Evolutionary conservation across 2,888 invertebrate genomes (phyloP).

Genomic region (Cephus rjabovi): DNA sequence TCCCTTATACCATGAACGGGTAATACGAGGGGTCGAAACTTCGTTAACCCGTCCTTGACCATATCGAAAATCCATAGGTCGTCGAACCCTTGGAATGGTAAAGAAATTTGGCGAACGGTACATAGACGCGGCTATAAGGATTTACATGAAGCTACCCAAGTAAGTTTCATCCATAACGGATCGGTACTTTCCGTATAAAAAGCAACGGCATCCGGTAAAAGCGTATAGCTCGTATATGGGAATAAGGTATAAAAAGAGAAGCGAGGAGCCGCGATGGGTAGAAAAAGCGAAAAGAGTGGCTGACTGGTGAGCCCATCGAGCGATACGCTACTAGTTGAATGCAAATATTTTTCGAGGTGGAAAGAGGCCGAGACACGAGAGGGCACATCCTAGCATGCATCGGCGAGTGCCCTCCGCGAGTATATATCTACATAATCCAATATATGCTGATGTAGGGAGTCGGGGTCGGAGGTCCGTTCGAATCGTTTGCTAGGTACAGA

Average conservation of each 20-base stretch:
- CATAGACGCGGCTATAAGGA: background rate
- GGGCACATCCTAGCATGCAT: background rate
- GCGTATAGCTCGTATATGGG: background rate
- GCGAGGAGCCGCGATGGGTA: conserved; percentile 2
- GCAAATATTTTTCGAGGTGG: conserved; percentile 52
- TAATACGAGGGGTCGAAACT: background rate
- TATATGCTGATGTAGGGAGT: conserved; percentile 44
- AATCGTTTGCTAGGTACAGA: conserved; percentile 49
- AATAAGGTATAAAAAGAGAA: background rate
- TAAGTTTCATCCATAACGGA: background rate
- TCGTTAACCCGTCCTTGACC: background rate
- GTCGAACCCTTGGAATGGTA: background rate
- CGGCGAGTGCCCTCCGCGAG: background rate
- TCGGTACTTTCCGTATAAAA: background rate
- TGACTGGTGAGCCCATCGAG: background rate
- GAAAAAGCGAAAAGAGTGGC: conserved; percentile 2
- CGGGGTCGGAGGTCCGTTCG: conserved; percentile 46
- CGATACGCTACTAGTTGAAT: conserved; percentile 44
- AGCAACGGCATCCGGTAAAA: background rate
- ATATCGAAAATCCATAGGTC: background rate
- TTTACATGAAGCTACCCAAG: background rate
- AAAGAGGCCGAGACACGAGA: conserved; percentile 15
- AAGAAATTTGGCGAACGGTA: background rate
- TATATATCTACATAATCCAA: conserved; percentile 58
- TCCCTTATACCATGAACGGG: background rate